Evolutionary conservation across 2,888 invertebrate species (phyloP), one percentile per base, ranked within the genome.

Genomic region (Parnassius glacialis): DNA sequence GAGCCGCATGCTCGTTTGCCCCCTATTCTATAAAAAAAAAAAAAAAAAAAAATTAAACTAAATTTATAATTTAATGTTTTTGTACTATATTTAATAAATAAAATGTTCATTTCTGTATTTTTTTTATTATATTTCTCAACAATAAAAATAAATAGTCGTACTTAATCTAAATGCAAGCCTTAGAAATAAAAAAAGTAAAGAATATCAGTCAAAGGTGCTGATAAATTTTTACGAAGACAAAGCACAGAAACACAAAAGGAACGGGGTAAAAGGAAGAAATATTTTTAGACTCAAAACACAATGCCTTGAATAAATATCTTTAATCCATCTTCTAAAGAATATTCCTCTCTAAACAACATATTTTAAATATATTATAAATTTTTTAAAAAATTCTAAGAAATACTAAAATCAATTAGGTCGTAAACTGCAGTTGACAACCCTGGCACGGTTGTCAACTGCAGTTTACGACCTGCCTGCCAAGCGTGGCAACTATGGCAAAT

Each of bases 151-250:
- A 52, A 56, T 44, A 1, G 50, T 34, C 12, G 41, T n/a, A 52
- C 16, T 41, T 48, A 13, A 16, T 16, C 52, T 52, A 52, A 47
- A 44, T 16, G 7, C 11, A 34, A 50, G 50, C 34, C 42, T 50
- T 57, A 11, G 42, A 45, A 53, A 47, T n/a, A 43, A 48, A 52
- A n/a, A 10, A 44, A 58, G 44, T 12, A 54, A 62, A 54, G 58
- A 58, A 62, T 62, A 50, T 51, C 44, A 48, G 48, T 43, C 16
- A 54, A 58, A 62, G 54, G 54, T 58, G 62, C 51, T 62, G 54
- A 62, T 62, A 62, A 51, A 58, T 62, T 62, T 62, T 51, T 20
- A 45, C 41, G 51, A 62, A 54, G 58, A 62, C 62, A 62, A 62
- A 58, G 62, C 54, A 41, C 51, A 51, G 44, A 55, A 58, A 10